phyloP scores from a whole-genome alignment of 2,888 invertebrate genomes.

The Muschampia plurimacula region DNA sequence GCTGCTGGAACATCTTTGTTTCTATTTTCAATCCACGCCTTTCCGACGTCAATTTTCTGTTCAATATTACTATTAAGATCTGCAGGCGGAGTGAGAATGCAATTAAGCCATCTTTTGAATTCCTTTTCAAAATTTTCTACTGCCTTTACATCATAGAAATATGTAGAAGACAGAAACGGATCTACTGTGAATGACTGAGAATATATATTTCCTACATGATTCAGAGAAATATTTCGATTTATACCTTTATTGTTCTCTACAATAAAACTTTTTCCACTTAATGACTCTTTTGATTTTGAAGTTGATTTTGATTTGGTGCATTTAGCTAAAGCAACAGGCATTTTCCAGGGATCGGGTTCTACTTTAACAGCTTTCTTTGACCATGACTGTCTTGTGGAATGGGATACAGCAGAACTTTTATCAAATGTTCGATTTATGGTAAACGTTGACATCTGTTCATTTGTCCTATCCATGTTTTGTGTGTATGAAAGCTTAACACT shows the following conservation, averaged over 20 bases:
- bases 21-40: slow-evolving; percentile 90
- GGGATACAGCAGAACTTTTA: slow-evolving; percentile 56
- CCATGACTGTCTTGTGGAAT: slow-evolving; percentile 64
- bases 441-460: slow-evolving; percentile 69
- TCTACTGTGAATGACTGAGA: slow-evolving; percentile 85
- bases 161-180: slow-evolving; percentile 88
- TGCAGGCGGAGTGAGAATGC: slow-evolving; percentile 90
- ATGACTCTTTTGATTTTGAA: slow-evolving; percentile 56
- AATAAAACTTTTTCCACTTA: slow-evolving; percentile 57
- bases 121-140: slow-evolving; percentile 89
- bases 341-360: slow-evolving; percentile 73
- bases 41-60: slow-evolving; percentile 89
- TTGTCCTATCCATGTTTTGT: slow-evolving; percentile 64
- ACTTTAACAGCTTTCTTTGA: slow-evolving; percentile 71
- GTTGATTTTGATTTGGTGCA: slow-evolving; percentile 57
- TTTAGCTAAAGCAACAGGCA: slow-evolving; percentile 61
- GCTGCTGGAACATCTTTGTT: slow-evolving; percentile 88
- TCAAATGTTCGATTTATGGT: slow-evolving; percentile 78
- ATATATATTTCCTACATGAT: slow-evolving; percentile 74
- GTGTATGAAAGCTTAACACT: slow-evolving; percentile 68
- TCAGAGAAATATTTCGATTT: slow-evolving; percentile 70
- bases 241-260: slow-evolving; percentile 71
- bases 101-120: slow-evolving; percentile 93
- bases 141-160: slow-evolving; percentile 89
- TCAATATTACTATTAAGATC: slow-evolving; percentile 88